A percentile compares a stretch with the other conserved stretches of the same genome.
Evolutionary conservation across 2,888 invertebrate genomes (phyloP).

Genomic region (Xanthia icteritia): DNA sequence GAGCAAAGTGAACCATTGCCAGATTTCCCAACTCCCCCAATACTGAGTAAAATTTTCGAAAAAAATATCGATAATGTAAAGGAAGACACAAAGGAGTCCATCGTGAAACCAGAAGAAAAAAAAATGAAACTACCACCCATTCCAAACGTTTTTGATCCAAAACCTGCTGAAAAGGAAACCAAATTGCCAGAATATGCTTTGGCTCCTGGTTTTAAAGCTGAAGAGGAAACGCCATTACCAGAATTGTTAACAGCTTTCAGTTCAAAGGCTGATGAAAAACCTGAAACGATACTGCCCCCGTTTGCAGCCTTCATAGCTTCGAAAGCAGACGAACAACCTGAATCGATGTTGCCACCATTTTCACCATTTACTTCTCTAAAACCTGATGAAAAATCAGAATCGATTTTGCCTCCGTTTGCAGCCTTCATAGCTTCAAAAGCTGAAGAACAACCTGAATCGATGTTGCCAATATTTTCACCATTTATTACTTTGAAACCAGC

Average conservation of each 20-base stretch:
- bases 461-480: slow-evolving; percentile 9
- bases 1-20: slow-evolving; percentile 49
- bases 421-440: not conserved
- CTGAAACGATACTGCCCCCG: slow-evolving; percentile 31
- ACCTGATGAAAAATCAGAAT: slow-evolving; percentile 10
- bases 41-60: slow-evolving; percentile 20
- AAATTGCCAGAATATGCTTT: slow-evolving; percentile 20
- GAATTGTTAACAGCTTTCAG: slow-evolving; percentile 40
- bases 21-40: slow-evolving; percentile 26
- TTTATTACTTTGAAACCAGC: slow-evolving; percentile 6
- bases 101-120: slow-evolving; percentile 13
- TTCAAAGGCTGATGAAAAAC: slow-evolving; percentile 35
- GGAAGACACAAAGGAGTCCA: slow-evolving; percentile 7
- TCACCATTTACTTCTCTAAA: slow-evolving; percentile 6
- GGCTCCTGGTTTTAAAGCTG: slow-evolving; percentile 18
- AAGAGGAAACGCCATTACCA: slow-evolving; percentile 29
- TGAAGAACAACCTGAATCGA: not conserved
- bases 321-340: slow-evolving; percentile 9
- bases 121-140: slow-evolving; percentile 38
- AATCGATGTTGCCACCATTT: slow-evolving; percentile 6
- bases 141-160: slow-evolving; percentile 38
- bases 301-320: slow-evolving; percentile 19
- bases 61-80: not conserved
- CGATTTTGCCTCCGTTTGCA: slow-evolving; percentile 13
- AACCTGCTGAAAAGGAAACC: slow-evolving; percentile 29